Conservation (phyloP, 2,113 vertebrate species). For the Syngnathoides biaculeatus region DNA sequence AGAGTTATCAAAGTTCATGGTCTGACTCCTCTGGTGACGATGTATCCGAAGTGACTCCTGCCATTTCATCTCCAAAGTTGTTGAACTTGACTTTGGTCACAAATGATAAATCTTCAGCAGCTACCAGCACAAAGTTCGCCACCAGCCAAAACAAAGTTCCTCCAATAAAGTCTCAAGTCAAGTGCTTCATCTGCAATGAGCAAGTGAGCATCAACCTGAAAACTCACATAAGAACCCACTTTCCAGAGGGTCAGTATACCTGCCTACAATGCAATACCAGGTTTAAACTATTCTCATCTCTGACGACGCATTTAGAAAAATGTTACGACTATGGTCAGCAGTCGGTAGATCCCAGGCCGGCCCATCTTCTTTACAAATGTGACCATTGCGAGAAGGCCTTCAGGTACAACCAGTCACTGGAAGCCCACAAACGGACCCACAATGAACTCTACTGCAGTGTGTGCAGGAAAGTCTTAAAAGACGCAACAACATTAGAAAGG, state of each 20-base stretch:
- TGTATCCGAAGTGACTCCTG: neutral
- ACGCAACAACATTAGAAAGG: conserved; percentile 23
- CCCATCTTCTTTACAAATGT: conserved; percentile 31
- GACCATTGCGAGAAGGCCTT: conserved; percentile 40
- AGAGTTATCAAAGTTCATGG: conserved; percentile 24
- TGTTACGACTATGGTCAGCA: conserved; percentile 43
- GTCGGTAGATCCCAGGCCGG: neutral
- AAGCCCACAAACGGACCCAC: conserved; percentile 47
- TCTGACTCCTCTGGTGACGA: conserved; percentile 24
- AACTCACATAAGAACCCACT: conserved; percentile 56
- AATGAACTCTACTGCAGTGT: conserved; percentile 48
- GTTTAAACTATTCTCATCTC: conserved; percentile 27
- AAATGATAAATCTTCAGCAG: neutral
- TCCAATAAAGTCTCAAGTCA: neutral
- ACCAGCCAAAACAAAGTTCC: neutral
- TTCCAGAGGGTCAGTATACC: conserved; percentile 32
- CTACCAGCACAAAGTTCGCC: neutral
- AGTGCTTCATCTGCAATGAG: conserved; percentile 52
- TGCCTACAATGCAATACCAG: conserved; percentile 49
- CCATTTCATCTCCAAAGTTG: neutral
- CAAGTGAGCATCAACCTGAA: conserved; percentile 7
- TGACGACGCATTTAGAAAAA: conserved; percentile 42
- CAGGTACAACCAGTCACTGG: conserved; percentile 36
- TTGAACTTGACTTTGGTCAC: conserved; percentile 2
- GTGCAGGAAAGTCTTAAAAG: conserved; percentile 47